Conservation (phyloP, 2,888 invertebrate species). For the Tetrapedia diversipes region DNA sequence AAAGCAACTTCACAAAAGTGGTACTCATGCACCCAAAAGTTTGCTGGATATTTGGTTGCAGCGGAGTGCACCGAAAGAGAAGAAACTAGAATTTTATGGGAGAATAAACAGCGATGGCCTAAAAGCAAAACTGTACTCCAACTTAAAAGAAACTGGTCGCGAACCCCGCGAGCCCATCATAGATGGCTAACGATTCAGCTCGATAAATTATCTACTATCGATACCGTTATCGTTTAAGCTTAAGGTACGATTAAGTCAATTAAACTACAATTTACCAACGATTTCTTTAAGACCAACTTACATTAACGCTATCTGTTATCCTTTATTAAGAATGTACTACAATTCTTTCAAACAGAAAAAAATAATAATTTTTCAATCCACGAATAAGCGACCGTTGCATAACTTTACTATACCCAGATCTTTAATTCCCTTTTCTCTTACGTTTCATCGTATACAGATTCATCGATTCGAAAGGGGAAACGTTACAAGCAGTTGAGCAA, state of each 20-base stretch:
- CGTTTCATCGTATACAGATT: background rate
- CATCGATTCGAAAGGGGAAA: background rate
- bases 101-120: constrained; percentile 84
- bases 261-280: too few species aligned
- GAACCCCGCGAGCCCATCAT: constrained; percentile 81
- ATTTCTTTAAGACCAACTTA: background rate
- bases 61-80: constrained; percentile 84
- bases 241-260: too few species aligned
- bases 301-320: background rate
- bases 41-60: constrained; percentile 88
- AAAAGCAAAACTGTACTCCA: constrained; percentile 89
- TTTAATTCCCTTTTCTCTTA: background rate
- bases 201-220: background rate
- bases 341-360: background rate
- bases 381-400: background rate
- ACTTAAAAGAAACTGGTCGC: constrained; percentile 85
- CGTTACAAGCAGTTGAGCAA: background rate
- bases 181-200: constrained; percentile 72
- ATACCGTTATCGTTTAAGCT: background rate
- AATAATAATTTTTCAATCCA: constrained; percentile 22
- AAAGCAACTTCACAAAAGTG: constrained; percentile 79
- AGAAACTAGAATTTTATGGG: constrained; percentile 86
- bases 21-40: constrained; percentile 83
- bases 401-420: background rate
- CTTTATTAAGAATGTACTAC: background rate